Conservation (phyloP, 2,888 invertebrate genomes). For the Caenorhabditis sp. region DNA sequence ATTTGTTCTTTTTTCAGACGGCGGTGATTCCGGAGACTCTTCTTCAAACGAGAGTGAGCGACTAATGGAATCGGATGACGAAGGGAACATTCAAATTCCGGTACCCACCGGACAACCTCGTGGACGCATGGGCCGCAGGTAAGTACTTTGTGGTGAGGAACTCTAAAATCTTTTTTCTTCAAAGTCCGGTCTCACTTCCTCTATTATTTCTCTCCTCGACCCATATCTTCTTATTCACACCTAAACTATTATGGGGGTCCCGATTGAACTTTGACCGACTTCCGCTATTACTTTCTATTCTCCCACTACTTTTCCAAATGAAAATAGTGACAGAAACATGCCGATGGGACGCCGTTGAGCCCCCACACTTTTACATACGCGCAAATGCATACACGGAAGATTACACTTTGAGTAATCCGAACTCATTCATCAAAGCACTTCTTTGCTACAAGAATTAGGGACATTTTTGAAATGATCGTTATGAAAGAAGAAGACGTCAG, state of each 20-base stretch:
- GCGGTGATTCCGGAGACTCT: slow-evolving; percentile 72
- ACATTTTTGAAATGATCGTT: slow-evolving; percentile 27
- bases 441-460: slow-evolving; percentile 51
- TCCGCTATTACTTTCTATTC: slow-evolving; percentile 37
- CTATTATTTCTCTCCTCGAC: background rate
- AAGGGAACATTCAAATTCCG: slow-evolving; percentile 76
- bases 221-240: slow-evolving; percentile 35
- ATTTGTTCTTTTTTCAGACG: slow-evolving; percentile 58
- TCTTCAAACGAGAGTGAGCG: slow-evolving; percentile 77
- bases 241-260: slow-evolving; percentile 15
- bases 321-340: slow-evolving; percentile 60
- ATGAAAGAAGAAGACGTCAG: background rate
- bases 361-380: background rate
- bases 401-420: slow-evolving; percentile 60
- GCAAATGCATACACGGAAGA: slow-evolving; percentile 53
- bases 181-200: slow-evolving; percentile 53
- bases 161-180: slow-evolving; percentile 20
- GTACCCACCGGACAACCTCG: slow-evolving; percentile 70
- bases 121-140: slow-evolving; percentile 78
- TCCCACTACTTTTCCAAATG: slow-evolving; percentile 16
- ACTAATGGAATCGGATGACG: slow-evolving; percentile 79
- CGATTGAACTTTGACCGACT: slow-evolving; percentile 50
- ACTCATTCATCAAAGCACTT: slow-evolving; percentile 64
- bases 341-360: slow-evolving; percentile 38
- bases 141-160: slow-evolving; percentile 42